Evolutionary conservation across 2,797 vertebrate species (phyloP).

Genomic region (Squalus acanthias): DNA sequence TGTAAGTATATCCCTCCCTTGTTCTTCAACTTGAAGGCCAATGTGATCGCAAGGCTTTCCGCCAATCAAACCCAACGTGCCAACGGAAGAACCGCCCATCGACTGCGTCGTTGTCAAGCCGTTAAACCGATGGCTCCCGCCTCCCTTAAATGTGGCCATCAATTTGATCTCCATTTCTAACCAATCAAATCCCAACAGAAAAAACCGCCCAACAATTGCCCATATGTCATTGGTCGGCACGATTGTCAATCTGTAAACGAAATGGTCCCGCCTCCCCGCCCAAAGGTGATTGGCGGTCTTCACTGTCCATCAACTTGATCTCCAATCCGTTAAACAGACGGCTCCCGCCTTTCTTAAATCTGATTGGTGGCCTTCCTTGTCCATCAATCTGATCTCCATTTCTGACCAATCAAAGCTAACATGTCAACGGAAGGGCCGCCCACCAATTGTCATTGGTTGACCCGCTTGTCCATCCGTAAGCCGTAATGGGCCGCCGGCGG

Average conservation of each 20-base stretch:
- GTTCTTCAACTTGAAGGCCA: too few species aligned
- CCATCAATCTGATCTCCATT: not conserved
- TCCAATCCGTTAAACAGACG: too few species aligned
- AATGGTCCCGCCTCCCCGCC: not conserved
- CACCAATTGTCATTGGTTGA: not conserved
- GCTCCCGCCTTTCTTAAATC: too few species aligned
- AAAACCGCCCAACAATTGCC: not conserved
- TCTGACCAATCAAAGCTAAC: not conserved
- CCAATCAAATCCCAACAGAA: not conserved
- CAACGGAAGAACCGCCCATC: not conserved
- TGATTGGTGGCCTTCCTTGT: fast-evolving
- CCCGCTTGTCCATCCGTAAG: not conserved
- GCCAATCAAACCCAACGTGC: not conserved
- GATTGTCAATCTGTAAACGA: not conserved
- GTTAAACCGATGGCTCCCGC: fast-evolving
- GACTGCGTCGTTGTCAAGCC: too few species aligned
- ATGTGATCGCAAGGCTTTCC: not conserved
- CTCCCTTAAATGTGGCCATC: not conserved
- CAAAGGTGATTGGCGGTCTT: too few species aligned
- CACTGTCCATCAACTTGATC: too few species aligned
- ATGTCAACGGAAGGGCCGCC: not conserved
- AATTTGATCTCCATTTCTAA: not conserved
- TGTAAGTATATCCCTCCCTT: too few species aligned
- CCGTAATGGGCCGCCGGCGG: too few species aligned
- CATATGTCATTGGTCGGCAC: not conserved